Conservation (phyloP, 2,113 vertebrate genomes). For the Gallinago jamesoni region DNA sequence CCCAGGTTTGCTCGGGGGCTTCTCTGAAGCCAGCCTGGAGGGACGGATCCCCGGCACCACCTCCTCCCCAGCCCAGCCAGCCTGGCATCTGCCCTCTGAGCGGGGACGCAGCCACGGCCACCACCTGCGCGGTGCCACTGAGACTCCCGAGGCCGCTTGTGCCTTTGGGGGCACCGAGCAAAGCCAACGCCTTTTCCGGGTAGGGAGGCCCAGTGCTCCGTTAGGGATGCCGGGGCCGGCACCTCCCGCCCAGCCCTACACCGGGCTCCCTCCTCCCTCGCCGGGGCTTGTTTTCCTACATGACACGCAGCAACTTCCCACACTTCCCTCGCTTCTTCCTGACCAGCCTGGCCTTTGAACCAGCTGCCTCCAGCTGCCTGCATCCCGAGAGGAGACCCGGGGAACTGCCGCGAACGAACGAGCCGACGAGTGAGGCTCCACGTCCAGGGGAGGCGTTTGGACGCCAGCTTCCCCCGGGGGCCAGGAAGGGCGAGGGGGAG, state of each 20-base stretch:
- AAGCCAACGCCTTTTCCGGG: not conserved
- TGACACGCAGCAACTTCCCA: slow-evolving; percentile 11
- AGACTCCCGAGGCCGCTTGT: not conserved
- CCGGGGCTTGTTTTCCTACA: slow-evolving; percentile 35
- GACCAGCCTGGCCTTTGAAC: slow-evolving; percentile 45
- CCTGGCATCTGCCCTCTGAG: accelerated
- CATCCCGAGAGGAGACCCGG: not conserved
- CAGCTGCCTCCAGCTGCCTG: slow-evolving; percentile 17
- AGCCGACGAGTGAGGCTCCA: not conserved
- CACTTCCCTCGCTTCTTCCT: slow-evolving; percentile 48
- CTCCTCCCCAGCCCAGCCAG: not conserved
- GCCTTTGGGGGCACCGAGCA: not conserved
- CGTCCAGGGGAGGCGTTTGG: not conserved
- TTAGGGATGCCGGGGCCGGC: not conserved
- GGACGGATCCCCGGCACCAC: not conserved
- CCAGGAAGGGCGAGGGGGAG: not conserved
- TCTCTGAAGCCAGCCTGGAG: not conserved
- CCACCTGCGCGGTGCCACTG: accelerated
- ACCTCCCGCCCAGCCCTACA: not conserved
- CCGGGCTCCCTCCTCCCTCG: not conserved
- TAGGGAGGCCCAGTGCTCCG: accelerated
- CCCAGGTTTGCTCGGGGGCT: not conserved
- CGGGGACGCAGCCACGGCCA: not conserved
- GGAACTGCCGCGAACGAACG: not conserved
- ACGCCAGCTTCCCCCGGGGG: not conserved